Base-by-base conservation (phyloP, 2,113 vertebrate species). In the Protobothrops flavoviridis region DNA sequence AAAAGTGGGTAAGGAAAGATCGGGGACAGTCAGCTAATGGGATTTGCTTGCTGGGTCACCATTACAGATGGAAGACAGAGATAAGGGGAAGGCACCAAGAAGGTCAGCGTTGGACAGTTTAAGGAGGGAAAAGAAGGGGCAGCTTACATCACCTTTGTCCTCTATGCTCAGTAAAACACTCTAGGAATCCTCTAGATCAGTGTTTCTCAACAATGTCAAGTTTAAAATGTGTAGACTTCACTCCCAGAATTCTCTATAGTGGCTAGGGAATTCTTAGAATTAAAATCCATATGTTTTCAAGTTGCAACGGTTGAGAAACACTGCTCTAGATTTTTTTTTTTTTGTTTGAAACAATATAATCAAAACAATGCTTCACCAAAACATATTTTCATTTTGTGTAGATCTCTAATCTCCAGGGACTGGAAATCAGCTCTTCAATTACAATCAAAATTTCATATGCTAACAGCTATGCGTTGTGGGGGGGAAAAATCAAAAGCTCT, bases 351-450 rank as follows among this genome's bases (percentile, higher is more conserved):
- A 39, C n/a, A 74, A 33, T 33, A 33, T 33, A 74, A 74, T 33
- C 15, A 74, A 74, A 39, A 74, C 69, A 33, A 74, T 39, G 69
- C n/a, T 74, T 33, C n/a, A 74, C n/a, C 69, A 39, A 74, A 74
- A 74, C 5, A 2, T 74, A 74, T 17, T 74, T 74, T 74, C 15
- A 74, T 74, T 39, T 39, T 39, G n/a, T 33, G 2, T 74, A 74
- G n/a, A 20, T 20, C 69, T 74, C 69, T 33, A 74, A 33, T 74
- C 15, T 74, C 5, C 69, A 74, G n/a, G 92, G 50, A 91, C 45
- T 52, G 10, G 10, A 23, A 92, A 94, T 57, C 88, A 95, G 12
- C 74, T 29, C 11, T 59, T 43, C 29, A 50, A n/a, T 64, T 56
- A 56, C 13, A 90, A 86, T 1, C 45, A 43, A 52, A 33, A 1